Percentiles rank a stretch among this genome's conserved stretches.
phyloP scores from a whole-genome alignment of 2,888 invertebrate genomes.

The Ganaspis brasiliensis region DNA sequence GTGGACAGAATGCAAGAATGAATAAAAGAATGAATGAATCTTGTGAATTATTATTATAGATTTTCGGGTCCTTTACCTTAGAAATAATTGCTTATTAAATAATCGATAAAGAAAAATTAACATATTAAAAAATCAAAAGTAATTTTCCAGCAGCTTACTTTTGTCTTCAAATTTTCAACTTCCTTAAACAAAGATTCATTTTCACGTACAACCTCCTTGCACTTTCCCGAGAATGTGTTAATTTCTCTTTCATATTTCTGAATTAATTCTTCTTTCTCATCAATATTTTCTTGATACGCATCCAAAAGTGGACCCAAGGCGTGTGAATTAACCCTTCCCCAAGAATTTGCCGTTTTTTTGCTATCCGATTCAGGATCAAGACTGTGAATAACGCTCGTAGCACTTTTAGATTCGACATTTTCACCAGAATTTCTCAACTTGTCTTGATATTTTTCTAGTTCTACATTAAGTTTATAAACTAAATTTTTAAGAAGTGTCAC shows the following conservation, averaged over 20 bases:
- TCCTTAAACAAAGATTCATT: slow-evolving; percentile 85
- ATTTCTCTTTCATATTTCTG: slow-evolving; percentile 87
- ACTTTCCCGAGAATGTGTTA: slow-evolving; percentile 86
- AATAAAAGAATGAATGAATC: no score
- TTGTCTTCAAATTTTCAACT: slow-evolving; percentile 81
- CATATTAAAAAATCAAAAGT: no score
- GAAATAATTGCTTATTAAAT: no score
- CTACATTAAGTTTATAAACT: slow-evolving; percentile 89
- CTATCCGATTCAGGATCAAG: slow-evolving; percentile 68
- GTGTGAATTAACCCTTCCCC: slow-evolving; percentile 84
- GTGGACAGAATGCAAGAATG: no score
- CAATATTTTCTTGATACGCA: slow-evolving; percentile 89
- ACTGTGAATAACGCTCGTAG: slow-evolving; percentile 65
- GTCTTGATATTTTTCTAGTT: slow-evolving; percentile 90
- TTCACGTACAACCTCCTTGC: slow-evolving; percentile 87
- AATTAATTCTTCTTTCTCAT: slow-evolving; percentile 89
- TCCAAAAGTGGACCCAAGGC: slow-evolving; percentile 88
- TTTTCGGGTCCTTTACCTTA: no score
- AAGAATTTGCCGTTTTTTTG: slow-evolving; percentile 80
- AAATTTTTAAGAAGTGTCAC: slow-evolving; percentile 89
- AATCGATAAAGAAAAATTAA: no score
- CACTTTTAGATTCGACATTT: slow-evolving; percentile 56
- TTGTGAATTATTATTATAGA: no score
- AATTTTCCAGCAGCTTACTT: slow-evolving; percentile 67
- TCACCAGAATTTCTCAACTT: slow-evolving; percentile 81